These are phyloP conservation scores for Polyommatus icarus DNA, from an alignment of 2,888 invertebrate species.

Conservation along the genomic window DNA sequence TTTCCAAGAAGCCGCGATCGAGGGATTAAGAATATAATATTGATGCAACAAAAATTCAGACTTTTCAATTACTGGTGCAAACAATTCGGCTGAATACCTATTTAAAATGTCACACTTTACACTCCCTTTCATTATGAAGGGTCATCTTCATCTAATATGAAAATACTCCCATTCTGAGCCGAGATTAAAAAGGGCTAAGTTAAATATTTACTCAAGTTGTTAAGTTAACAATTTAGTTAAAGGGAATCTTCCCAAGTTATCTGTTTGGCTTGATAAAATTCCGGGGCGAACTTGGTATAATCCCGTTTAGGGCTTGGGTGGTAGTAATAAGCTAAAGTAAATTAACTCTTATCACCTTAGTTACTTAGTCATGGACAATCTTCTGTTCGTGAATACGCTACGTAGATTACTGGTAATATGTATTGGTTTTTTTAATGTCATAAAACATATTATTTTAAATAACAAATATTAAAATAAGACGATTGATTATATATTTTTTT, in stretches of 20 bases:
- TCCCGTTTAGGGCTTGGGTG: conserved; percentile 3
- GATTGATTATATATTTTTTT: too few species aligned
- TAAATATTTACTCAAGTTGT: conserved; percentile 23
- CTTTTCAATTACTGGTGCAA: too few species aligned
- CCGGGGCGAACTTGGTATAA: conserved; percentile 9
- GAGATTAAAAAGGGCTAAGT: conserved; percentile 27
- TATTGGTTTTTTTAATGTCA: too few species aligned
- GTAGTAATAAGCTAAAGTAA: conserved; percentile 2
- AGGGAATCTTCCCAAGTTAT: background rate
- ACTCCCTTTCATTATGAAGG: background rate
- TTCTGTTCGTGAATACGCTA: background rate
- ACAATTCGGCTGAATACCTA: background rate
- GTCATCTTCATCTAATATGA: conserved; percentile 17
- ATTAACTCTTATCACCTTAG: background rate
- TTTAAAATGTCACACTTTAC: background rate
- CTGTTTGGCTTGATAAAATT: conserved; percentile 17
- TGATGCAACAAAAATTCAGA: too few species aligned
- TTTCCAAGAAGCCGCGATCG: too few species aligned
- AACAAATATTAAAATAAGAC: too few species aligned
- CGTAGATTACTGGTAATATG: too few species aligned
- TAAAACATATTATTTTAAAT: too few species aligned
- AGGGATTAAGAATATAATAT: too few species aligned
- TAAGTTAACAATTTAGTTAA: conserved; percentile 20
- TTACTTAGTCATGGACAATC: background rate
- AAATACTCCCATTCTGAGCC: conserved; percentile 2